Evolutionary conservation across 2,797 vertebrate species (phyloP).

Genomic region (Eremophila alpestris): DNA sequence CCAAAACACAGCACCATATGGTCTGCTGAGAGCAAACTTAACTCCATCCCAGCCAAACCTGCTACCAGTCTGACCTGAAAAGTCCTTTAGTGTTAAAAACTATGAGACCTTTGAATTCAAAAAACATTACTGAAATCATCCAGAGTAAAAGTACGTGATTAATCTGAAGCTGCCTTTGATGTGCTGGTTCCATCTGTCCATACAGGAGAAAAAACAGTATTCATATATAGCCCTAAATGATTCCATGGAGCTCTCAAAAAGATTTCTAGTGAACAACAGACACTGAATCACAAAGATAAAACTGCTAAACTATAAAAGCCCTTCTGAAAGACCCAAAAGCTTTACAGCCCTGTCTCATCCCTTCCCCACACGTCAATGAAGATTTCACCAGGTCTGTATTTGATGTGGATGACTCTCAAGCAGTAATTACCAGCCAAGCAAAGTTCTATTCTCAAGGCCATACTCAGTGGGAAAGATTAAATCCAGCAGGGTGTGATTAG

Average conservation of each 20-base stretch:
- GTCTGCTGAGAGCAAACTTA: background rate
- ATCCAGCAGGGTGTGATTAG: background rate
- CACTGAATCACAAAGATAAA: background rate
- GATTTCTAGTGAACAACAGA: background rate
- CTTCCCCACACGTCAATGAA: background rate
- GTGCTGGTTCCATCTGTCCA: background rate
- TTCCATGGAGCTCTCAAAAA: background rate
- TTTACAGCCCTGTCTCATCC: background rate
- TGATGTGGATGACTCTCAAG: background rate
- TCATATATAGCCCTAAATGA: background rate
- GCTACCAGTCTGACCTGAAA: background rate
- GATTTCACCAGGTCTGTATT: background rate
- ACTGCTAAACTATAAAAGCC: background rate
- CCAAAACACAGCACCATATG: conserved; percentile 37
- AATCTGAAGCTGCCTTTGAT: background rate
- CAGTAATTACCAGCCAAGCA: background rate
- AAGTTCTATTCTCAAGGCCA: background rate
- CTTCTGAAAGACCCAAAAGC: background rate
- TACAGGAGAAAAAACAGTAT: background rate
- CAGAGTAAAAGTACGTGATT: background rate
- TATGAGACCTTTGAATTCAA: background rate
- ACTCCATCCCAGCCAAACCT: background rate
- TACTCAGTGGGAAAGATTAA: background rate
- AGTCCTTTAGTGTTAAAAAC: background rate
- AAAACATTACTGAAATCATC: background rate